Percentiles rank a stretch among this genome's conserved stretches.
These are phyloP conservation scores for Oceanodroma tethys DNA, from an alignment of 2,113 vertebrate genomes.

Conservation along the genomic window DNA sequence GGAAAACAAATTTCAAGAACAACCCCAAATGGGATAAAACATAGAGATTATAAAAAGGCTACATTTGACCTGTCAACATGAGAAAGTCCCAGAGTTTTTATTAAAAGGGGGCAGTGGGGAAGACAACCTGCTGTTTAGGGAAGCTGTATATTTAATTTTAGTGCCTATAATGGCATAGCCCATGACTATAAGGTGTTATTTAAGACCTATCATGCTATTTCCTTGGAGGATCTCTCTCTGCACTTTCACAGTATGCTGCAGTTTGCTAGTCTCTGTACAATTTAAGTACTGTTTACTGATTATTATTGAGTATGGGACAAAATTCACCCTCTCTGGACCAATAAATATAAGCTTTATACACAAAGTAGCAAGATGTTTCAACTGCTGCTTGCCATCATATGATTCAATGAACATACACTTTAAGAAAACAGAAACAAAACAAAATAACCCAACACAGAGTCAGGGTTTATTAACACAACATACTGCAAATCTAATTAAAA, in stretches of 20 bases:
- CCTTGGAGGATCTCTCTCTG: constrained; percentile 3
- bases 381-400: not conserved
- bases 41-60: not conserved
- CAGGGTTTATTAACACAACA: constrained; percentile 64
- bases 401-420: not conserved
- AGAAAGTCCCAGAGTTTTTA: constrained; percentile 19
- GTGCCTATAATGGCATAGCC: constrained; percentile 1
- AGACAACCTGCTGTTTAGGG: constrained; percentile 24
- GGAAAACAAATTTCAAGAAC: not conserved
- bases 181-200: constrained; percentile 22
- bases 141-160: constrained; percentile 43
- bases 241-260: constrained; percentile 4
- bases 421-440: not conserved
- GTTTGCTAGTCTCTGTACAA: constrained; percentile 12
- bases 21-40: not conserved
- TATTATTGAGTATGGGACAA: constrained; percentile 30
- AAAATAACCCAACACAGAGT: not conserved
- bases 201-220: constrained; percentile 13
- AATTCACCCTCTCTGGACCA: constrained; percentile 2
- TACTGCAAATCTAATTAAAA: constrained; percentile 78
- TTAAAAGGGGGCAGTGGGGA: constrained; percentile 39
- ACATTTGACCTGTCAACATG: constrained; percentile 2
- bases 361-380: not conserved
- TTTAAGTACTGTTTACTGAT: constrained; percentile 40
- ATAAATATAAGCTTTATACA: not conserved